Evolutionary conservation across 2,797 vertebrate genomes (phyloP), one percentile per base, ranked within the genome.

Genomic region (Huso huso): DNA sequence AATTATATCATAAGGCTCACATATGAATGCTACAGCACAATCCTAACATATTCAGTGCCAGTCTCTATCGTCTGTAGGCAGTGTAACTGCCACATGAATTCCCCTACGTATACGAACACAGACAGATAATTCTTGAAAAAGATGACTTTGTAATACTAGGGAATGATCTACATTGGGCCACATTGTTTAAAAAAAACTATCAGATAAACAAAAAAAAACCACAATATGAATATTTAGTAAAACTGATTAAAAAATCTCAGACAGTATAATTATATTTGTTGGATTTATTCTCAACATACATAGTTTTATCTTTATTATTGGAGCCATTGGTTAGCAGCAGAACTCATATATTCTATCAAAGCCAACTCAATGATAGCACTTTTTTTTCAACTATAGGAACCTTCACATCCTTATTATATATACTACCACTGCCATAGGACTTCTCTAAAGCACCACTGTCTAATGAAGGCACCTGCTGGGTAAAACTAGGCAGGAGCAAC

Each of bases 31-130:
- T 37, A 37, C 4, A 37, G 23, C 23, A 37, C 23, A 37, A 37
- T 37, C 61, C 61, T 70, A 66, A 67, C 69, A 70, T 67, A 64
- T 70, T 70, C 67, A 59, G 61, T 70, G 65, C 62, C 69, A 63
- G 61, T 67, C 65, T 55, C 69, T 62, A 62, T 61, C 58, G 64
- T 66, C 64, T 69, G 49, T 66, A 58, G 55, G 68, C 58, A 61
- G 69, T 57, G 62, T 70, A 70, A 62, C 69, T 62, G 62, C 58
- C 69, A 70, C 23, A 61, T 61, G 51, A 60, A 66, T 60, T 66
- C 59, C 69, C 64, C 51, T 37, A 59, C 65, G 69, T 11, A 51
- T 62, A 61, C 55, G 50, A 64, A 59, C 18, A 66, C 37, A 66
- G 50, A 15, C 49, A 48, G 37, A 57, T 57, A 62, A 66, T 61